A percentile compares a stretch with the other conserved stretches of the same genome.
Conservation (phyloP, 2,113 vertebrate species). For the Piprites chloris region DNA sequence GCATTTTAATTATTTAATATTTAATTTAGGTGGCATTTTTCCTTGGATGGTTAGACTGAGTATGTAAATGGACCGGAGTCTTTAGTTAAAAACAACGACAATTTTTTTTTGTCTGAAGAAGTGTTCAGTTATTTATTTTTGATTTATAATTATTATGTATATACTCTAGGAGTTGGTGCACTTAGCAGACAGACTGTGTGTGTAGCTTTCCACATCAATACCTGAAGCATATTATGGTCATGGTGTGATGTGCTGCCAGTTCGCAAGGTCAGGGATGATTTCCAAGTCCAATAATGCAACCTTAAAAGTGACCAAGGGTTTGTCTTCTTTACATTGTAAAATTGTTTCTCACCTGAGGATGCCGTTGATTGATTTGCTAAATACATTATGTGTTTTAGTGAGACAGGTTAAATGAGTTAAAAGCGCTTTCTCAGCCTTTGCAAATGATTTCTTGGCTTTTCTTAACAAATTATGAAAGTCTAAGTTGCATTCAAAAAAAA, state of each 20-base stretch:
- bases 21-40: slow-evolving; percentile 57
- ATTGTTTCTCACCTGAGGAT: slow-evolving; percentile 30
- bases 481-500: neutral
- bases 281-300: slow-evolving; percentile 12
- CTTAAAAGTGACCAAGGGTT: neutral
- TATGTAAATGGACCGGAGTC: neutral
- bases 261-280: slow-evolving; percentile 15
- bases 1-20: slow-evolving; percentile 70
- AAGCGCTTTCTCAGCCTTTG: neutral
- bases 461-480: neutral
- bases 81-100: neutral
- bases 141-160: slow-evolving; percentile 17
- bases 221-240: neutral
- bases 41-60: slow-evolving; percentile 4
- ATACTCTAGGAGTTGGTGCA: slow-evolving; percentile 6
- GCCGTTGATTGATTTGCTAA: neutral
- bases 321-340: neutral
- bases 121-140: neutral
- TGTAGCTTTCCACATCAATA: neutral
- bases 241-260: neutral
- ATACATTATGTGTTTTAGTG: neutral
- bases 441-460: neutral
- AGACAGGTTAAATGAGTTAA: neutral
- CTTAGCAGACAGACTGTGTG: neutral
- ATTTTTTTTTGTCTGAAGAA: neutral